Conservation (phyloP, 2,113 vertebrate species). For the Apodemus speciosus region DNA sequence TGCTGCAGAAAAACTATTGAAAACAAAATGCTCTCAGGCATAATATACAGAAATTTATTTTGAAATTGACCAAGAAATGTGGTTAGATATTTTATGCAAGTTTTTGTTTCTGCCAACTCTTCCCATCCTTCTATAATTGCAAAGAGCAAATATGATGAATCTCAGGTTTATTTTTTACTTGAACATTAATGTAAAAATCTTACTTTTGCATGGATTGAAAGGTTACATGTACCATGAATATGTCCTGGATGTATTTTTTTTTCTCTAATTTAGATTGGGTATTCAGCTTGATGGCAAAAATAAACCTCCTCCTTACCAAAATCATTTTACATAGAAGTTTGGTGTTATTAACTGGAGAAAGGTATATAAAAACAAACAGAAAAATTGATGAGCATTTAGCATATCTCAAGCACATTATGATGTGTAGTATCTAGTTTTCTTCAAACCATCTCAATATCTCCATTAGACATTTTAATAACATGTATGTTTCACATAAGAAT, state of each 20-base stretch:
- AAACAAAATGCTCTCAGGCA: background rate
- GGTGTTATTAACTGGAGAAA: background rate
- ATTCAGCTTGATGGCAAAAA: background rate
- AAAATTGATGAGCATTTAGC: background rate
- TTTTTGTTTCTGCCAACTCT: background rate
- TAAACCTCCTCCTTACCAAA: background rate
- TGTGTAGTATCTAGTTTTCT: background rate
- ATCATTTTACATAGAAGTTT: background rate
- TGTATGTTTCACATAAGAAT: background rate
- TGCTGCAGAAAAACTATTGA: background rate
- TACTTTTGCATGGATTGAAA: background rate
- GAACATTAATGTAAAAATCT: constrained; percentile 2
- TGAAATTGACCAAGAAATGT: constrained; percentile 40
- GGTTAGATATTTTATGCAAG: background rate
- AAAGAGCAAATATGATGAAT: constrained; percentile 25
- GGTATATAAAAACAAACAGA: background rate
- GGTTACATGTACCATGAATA: background rate
- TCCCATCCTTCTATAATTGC: constrained; percentile 20
- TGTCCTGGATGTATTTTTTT: background rate
- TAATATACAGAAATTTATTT: constrained; percentile 3
- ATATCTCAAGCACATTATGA: background rate
- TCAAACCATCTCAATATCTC: background rate
- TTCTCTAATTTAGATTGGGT: background rate
- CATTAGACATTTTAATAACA: background rate
- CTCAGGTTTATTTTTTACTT: constrained; percentile 39